Evolutionary conservation across 2,888 invertebrate species (phyloP), one percentile per base, ranked within the genome.

Genomic region (Melangyna quadrimaculata): DNA sequence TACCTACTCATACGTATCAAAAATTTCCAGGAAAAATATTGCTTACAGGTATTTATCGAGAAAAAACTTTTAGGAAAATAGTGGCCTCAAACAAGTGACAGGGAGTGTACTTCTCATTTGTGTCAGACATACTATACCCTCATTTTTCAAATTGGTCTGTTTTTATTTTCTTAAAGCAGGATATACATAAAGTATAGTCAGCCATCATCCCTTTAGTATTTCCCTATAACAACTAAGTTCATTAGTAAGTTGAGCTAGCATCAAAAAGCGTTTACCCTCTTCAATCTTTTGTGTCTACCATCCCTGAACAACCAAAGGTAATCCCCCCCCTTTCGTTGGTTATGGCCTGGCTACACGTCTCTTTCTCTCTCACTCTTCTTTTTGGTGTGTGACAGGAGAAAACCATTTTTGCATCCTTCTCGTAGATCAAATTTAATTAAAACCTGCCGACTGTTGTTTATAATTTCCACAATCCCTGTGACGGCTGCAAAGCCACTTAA

Each of bases 401-500:
- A 77, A 77, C 75, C 69, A 75, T 79, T 80, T 84, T 80, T 84
- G 67, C 84, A 80, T 77, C 80, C 77, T 59, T 77, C 63, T 73
- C 77, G 77, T 86, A 86, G 81, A 86, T 86, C 86, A 86, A 86
- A 86, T 86, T 86, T 86, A 86, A 86, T 86, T 81, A 86, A 86
- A 86, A 77, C 77, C 77, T 78, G 80, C 86, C 77, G 80, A 86
- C 86, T 86, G 80, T 73, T 83, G 78, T 81, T 86, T 81, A 78
- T 86, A 86, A 86, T 86, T 86, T 86, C 72, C 69, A 86, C 61
- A 81, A 32, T 35, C 8, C 48, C n/a, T 59, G 63, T 59, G 69
- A 37, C 80, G 86, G 80, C 86, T 86, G 86, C 32, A 73, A 73
- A 73, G 86, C 77, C 86, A 86, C 86, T 86, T 86, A 86, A 86